Evolutionary conservation across 1,140 invertebrate species (phyloP).

Genomic region (Cherax quadricarinatus): DNA sequence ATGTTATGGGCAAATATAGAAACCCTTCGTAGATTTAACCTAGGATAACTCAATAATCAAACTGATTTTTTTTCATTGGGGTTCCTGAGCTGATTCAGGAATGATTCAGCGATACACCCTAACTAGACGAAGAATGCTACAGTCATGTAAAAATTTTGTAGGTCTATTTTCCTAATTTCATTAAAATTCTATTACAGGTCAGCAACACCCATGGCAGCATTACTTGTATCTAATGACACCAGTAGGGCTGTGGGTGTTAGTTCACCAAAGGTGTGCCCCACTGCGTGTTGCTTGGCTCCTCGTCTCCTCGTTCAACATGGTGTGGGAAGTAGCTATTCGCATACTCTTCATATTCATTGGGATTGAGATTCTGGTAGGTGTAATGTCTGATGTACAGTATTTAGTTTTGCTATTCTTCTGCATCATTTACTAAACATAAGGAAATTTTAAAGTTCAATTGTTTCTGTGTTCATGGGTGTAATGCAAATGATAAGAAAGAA

Average conservation of each 20-base stretch:
- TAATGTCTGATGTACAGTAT: background rate
- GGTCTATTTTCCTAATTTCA: no score
- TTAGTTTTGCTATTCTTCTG: no score
- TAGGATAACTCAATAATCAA: no score
- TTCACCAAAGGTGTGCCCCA: conserved; percentile 42
- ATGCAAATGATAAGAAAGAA: background rate
- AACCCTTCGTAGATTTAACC: no score
- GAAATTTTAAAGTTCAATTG: background rate
- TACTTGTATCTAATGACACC: conserved; percentile 60
- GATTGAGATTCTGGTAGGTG: conserved; percentile 61
- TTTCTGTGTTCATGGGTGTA: background rate
- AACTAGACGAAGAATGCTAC: no score
- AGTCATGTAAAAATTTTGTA: no score
- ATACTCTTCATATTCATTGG: conserved; percentile 61
- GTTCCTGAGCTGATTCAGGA: no score
- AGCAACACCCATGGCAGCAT: conserved; percentile 54
- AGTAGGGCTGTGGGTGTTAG: conserved; percentile 45
- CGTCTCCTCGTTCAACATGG: conserved; percentile 61
- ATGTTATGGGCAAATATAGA: no score
- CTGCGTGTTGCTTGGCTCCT: conserved; percentile 56
- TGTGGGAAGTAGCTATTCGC: conserved; percentile 60
- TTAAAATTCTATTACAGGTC: conserved; percentile 36
- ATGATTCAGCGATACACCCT: no score
- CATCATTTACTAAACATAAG: background rate
- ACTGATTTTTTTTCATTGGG: no score